phyloP scores from a whole-genome alignment of 1,140 invertebrate species.

The Pogonus chalceus region DNA sequence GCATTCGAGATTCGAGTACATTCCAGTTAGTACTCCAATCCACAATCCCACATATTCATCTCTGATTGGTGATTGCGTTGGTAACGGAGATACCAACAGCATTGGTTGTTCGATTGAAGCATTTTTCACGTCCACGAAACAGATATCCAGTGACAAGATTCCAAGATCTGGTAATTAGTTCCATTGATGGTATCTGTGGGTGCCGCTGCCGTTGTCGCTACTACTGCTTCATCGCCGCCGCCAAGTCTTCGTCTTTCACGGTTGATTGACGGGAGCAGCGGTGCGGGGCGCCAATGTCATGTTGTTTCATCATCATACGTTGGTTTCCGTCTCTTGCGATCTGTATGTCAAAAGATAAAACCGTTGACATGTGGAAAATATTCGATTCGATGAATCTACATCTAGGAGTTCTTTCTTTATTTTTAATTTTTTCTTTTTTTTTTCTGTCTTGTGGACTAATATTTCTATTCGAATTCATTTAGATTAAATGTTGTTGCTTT shows the following conservation, averaged over 20 bases:
- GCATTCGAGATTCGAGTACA: too few species aligned
- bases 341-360: background rate
- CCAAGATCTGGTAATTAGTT: conserved; percentile 4
- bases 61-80: too few species aligned
- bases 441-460: too few species aligned
- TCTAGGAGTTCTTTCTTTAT: too few species aligned
- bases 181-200: background rate
- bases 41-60: too few species aligned
- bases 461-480: too few species aligned
- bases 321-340: background rate
- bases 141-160: conserved; percentile 1
- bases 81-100: too few species aligned
- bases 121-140: background rate
- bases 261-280: background rate
- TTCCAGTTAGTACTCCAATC: too few species aligned
- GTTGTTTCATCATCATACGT: background rate
- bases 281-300: background rate
- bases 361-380: background rate
- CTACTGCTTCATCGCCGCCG: background rate
- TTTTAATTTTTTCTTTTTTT: too few species aligned
- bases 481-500: too few species aligned
- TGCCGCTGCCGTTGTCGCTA: background rate
- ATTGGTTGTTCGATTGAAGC: too few species aligned
- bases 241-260: background rate
- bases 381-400: background rate